Conservation (phyloP, 2,113 vertebrate genomes). For the Mustela lutreola region DNA sequence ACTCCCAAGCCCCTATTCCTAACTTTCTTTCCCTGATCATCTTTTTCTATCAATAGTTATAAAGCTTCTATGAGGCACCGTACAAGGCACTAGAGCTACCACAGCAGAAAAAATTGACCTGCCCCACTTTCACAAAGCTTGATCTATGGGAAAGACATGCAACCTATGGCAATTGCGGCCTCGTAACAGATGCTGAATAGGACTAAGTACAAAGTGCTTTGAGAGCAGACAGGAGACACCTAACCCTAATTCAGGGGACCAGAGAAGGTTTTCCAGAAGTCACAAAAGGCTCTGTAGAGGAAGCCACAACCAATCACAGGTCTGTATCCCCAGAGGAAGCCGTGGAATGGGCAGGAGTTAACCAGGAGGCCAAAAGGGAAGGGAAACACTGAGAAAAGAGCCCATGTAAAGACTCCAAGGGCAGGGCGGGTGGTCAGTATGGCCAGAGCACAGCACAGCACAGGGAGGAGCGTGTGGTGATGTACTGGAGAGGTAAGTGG, state of each 20-base stretch:
- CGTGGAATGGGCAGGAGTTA: neutral
- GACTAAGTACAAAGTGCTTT: neutral
- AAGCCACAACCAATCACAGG: neutral
- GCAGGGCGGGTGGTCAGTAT: neutral
- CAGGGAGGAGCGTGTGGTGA: neutral
- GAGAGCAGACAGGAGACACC: neutral
- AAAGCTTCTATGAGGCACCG: neutral
- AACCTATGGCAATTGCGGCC: neutral
- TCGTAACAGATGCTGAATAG: neutral
- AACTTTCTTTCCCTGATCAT: neutral
- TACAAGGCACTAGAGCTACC: neutral
- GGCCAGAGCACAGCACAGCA: neutral
- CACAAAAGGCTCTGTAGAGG: neutral
- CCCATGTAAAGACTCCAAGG: neutral
- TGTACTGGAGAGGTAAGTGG: neutral
- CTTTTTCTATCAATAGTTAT: slow-evolving; percentile 18
- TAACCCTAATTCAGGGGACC: neutral
- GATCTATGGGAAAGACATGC: neutral
- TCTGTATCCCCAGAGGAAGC: neutral
- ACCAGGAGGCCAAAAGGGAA: neutral
- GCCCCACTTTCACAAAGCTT: neutral
- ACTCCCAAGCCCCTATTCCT: neutral
- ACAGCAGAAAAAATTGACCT: neutral
- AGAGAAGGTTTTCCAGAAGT: neutral
- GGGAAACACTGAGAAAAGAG: neutral